Evolutionary conservation across 2,113 vertebrate species (phyloP).

Genomic region (Abramis brama): DNA sequence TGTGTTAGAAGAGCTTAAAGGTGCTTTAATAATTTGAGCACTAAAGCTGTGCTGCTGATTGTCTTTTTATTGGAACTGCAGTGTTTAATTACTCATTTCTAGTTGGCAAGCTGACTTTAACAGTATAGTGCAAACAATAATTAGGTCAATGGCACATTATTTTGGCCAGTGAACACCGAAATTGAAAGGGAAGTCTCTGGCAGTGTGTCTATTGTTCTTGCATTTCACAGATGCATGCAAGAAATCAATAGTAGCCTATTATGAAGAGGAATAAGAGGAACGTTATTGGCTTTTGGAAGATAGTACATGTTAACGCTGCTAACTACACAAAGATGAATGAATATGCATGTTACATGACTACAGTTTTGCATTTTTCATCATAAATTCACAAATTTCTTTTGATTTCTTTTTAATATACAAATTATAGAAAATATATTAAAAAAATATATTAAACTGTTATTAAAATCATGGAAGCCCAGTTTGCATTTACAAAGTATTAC

Average conservation of each 20-base stretch:
- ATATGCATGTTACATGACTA: not conserved
- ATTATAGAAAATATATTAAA: too few relatives aligned
- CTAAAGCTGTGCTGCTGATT: not conserved
- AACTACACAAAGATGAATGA: not conserved
- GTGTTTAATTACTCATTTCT: not conserved
- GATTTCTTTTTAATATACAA: not conserved
- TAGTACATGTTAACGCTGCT: not conserved
- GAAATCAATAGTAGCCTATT: not conserved
- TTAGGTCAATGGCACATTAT: slow-evolving; percentile 20
- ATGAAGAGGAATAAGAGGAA: not conserved
- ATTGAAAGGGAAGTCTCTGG: not conserved
- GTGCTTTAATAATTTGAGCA: slow-evolving; percentile 10
- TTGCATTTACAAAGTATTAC: too few relatives aligned
- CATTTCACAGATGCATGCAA: not conserved
- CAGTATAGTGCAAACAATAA: slow-evolving; percentile 11
- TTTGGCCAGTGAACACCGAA: slow-evolving; percentile 17
- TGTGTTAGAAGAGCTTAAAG: slow-evolving; percentile 2
- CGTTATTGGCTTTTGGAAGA: not conserved
- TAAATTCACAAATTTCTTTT: not conserved
- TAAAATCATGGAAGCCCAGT: too few relatives aligned
- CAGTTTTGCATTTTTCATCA: not conserved
- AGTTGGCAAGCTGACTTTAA: not conserved
- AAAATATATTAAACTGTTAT: too few relatives aligned
- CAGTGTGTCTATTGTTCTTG: too few relatives aligned
- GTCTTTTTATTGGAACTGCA: not conserved